Percentiles rank a stretch among this genome's conserved stretches.
Evolutionary conservation across 1,140 invertebrate species (phyloP).

Genomic region (Littorina saxatilis): DNA sequence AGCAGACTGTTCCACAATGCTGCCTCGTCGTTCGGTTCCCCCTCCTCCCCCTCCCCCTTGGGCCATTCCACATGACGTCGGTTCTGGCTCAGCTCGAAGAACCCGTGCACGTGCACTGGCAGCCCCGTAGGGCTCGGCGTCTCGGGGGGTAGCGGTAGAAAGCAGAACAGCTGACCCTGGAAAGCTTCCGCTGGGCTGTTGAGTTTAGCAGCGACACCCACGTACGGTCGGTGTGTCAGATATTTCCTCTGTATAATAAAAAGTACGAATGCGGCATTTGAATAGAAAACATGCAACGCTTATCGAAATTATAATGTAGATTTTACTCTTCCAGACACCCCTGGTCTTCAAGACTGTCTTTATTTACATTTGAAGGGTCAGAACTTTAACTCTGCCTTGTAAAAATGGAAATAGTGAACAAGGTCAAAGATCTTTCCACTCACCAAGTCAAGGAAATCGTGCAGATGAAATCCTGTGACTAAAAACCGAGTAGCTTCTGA

Average conservation of each 20-base stretch:
- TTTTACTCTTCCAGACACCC: no score
- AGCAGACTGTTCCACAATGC: slow-evolving; percentile 65
- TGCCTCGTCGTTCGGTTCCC: slow-evolving; percentile 53
- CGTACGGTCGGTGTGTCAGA: slow-evolving; percentile 31
- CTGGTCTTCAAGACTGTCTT: no score
- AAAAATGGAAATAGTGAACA: no score
- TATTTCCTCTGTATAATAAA: neutral
- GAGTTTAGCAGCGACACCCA: slow-evolving; percentile 38
- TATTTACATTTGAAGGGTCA: no score
- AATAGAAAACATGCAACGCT: no score
- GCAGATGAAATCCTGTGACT: no score
- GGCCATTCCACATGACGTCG: slow-evolving; percentile 66
- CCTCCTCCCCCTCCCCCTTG: slow-evolving; percentile 50
- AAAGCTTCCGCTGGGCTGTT: neutral
- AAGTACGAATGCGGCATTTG: neutral
- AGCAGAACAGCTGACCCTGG: slow-evolving; percentile 65
- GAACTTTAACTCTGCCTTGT: no score
- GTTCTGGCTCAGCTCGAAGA: slow-evolving; percentile 67
- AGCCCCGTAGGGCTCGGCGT: slow-evolving; percentile 59
- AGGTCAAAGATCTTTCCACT: no score
- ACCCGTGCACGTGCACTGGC: slow-evolving; percentile 69
- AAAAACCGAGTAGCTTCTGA: no score
- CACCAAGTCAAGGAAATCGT: no score
- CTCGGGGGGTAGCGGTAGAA: slow-evolving; percentile 66
- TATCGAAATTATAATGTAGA: no score